A percentile compares a stretch with the other conserved stretches of the same genome.
Evolutionary conservation across 2,797 vertebrate species (phyloP).

Genomic region (Muraenolepis orangiensis): DNA sequence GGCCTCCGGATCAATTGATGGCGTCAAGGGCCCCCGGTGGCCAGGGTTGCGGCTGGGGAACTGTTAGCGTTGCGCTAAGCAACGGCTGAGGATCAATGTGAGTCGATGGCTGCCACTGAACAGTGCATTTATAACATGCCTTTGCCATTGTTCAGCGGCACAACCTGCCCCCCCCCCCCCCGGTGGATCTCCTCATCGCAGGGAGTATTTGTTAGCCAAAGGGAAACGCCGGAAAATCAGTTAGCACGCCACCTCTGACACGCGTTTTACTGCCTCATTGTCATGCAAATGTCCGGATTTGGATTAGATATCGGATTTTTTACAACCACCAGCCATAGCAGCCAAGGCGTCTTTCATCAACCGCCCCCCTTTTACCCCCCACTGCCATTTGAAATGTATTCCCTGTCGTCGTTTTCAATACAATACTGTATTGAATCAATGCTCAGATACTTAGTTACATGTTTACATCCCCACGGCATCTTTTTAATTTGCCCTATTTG

Average conservation of each 20-base stretch:
- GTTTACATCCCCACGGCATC: too few species aligned
- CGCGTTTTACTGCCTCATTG: constrained; percentile 20
- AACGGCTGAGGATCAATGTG: constrained; percentile 52
- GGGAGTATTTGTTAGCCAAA: neutral
- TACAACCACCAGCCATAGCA: neutral
- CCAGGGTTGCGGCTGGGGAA: constrained; percentile 42
- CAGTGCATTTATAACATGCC: constrained; percentile 48
- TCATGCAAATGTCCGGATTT: constrained; percentile 18
- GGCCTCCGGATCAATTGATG: constrained; percentile 57
- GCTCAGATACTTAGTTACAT: too few species aligned
- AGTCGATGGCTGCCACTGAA: constrained; percentile 49
- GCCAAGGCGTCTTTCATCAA: neutral
- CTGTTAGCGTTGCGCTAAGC: constrained; percentile 56
- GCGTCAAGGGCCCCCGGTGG: constrained; percentile 32
- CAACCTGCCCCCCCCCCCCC: too few species aligned
- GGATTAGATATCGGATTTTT: neutral
- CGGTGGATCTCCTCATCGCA: too few species aligned
- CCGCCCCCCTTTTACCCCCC: neutral
- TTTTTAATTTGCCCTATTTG: too few species aligned
- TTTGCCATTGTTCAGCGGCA: constrained; percentile 27
- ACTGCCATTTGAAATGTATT: neutral
- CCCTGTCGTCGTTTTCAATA: too few species aligned
- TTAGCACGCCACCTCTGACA: constrained; percentile 6
- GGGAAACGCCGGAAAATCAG: constrained; percentile 14
- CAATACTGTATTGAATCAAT: too few species aligned